Percentiles rank a stretch among this genome's conserved stretches.
phyloP scores from a whole-genome alignment of 2,888 invertebrate genomes.

The Dynastes tityus region DNA sequence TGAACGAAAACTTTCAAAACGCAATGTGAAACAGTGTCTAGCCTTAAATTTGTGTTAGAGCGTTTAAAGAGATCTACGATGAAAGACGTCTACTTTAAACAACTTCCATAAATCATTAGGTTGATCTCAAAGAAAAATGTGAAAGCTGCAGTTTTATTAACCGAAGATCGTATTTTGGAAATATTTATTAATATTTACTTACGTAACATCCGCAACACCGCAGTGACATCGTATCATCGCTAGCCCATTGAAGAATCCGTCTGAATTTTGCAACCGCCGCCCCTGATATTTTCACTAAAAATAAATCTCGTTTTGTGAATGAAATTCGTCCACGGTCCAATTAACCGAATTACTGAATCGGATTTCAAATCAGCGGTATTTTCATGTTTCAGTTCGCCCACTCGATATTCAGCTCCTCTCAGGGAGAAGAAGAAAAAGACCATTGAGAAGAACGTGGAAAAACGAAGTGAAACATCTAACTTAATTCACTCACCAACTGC shows the following conservation, averaged over 20 bases:
- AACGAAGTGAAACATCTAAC: slow-evolving; percentile 23
- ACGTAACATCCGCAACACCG: slow-evolving; percentile 16
- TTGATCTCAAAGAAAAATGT: background rate
- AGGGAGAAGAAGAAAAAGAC: slow-evolving; percentile 4
- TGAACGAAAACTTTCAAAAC: slow-evolving; percentile 3
- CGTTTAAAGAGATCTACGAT: slow-evolving; percentile 8
- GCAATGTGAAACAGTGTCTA: background rate
- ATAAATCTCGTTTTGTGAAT: slow-evolving; percentile 45
- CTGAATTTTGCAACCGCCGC: slow-evolving; percentile 31
- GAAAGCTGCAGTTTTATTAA: slow-evolving; percentile 18
- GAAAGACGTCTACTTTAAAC: slow-evolving; percentile 18
- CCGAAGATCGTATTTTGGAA: background rate
- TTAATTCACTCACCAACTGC: slow-evolving; percentile 33
- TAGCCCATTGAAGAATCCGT: slow-evolving; percentile 28
- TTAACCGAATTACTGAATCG: slow-evolving; percentile 43
- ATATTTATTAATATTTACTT: slow-evolving; percentile 36
- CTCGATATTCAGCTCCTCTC: background rate
- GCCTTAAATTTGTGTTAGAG: background rate
- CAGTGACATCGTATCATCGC: slow-evolving; percentile 8
- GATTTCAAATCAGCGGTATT: slow-evolving; percentile 17
- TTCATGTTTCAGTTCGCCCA: slow-evolving; percentile 32
- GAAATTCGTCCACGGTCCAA: slow-evolving; percentile 35
- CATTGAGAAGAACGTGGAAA: background rate
- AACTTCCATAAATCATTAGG: slow-evolving; percentile 10
- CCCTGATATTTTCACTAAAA: slow-evolving; percentile 25